Percentiles rank a stretch among this genome's conserved stretches.
phyloP scores from a whole-genome alignment of 2,888 invertebrate species.

The Tinea trinotella region DNA sequence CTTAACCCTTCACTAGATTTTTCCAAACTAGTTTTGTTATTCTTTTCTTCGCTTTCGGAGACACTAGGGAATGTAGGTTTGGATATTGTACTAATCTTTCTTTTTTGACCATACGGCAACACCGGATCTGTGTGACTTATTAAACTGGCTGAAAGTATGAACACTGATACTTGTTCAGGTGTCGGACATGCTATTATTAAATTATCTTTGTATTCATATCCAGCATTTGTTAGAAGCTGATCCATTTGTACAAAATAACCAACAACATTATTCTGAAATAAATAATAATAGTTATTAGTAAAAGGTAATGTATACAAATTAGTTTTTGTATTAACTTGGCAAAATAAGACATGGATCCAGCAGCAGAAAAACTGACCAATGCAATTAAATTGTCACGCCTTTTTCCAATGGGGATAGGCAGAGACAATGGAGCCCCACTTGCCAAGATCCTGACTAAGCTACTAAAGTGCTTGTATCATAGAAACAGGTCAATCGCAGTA shows the following conservation, averaged over 20 bases:
- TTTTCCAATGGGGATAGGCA: too few species aligned
- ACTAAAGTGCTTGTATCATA: too few species aligned
- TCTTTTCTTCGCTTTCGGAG: slow-evolving; percentile 32
- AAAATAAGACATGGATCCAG: too few species aligned
- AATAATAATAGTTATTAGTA: not conserved
- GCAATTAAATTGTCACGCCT: too few species aligned
- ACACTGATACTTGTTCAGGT: slow-evolving; percentile 92
- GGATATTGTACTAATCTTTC: slow-evolving; percentile 39
- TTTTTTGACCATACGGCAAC: slow-evolving; percentile 57
- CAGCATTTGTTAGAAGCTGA: slow-evolving; percentile 79
- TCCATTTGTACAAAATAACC: slow-evolving; percentile 89
- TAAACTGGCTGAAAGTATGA: slow-evolving; percentile 86
- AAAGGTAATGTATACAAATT: not conserved
- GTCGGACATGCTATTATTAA: slow-evolving; percentile 92
- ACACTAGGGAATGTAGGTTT: slow-evolving; percentile 50
- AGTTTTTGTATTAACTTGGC: not conserved
- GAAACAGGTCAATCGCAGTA: too few species aligned
- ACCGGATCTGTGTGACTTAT: slow-evolving; percentile 63
- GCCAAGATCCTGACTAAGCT: too few species aligned
- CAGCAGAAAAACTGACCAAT: too few species aligned
- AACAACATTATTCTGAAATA: slow-evolving; percentile 88
- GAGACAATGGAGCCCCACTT: too few species aligned
- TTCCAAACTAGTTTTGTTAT: not conserved
- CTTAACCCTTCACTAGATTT: not conserved
- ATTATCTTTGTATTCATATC: slow-evolving; percentile 86